Base-by-base conservation (phyloP, 2,113 vertebrate species). In the Pseudopodoces humilis region DNA sequence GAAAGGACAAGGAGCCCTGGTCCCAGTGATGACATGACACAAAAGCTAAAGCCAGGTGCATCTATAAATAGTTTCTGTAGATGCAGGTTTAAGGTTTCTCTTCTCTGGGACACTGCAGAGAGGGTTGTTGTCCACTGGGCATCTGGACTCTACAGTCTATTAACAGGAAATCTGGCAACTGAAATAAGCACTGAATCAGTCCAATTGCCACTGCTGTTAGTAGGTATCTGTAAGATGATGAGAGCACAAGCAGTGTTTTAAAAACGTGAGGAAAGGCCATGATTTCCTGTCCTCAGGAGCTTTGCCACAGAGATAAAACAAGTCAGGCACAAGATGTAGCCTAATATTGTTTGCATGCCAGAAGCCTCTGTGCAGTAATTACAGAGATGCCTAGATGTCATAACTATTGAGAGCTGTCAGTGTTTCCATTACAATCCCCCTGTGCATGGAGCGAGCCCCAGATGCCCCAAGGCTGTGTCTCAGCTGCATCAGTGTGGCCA, bases 41-140 rank as follows among this genome's bases (percentile, higher is more conserved):
- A 76, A 83, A 83, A 83, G 12, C 33, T 24, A 10, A 65, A 52
- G 86, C 56, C 95, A 90, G 89, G 91, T 84, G 80, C 71, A 31
- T 91, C 96, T 97, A 97, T 96, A 97, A 97, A 96, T 96, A 97
- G 95, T 95, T 83, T 80, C 78, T 88, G 50, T 75, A 72, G 76
- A 71, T 92, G 59, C 53, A 74, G 76, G 88, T 94, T 88, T 96
- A 83, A 70, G 87, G 86, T 96, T 97, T 97, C 96, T 94, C 64
- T 68, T 74, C 8, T 27, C 15, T 89, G 89, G 67, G 64, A 75
- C 33, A 44, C 24, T 53, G 80, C 91, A 92, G 79, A 86, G 63
- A 74, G 60, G 68, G 27, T 56, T 89, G 25, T 52, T 44, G 81
- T 84, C 74, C 69, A 62, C 65, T 11, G 9, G 84, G 62, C 77